phyloP scores from a whole-genome alignment of 1,140 invertebrate genomes.

The Zaprionus camerounensis region DNA sequence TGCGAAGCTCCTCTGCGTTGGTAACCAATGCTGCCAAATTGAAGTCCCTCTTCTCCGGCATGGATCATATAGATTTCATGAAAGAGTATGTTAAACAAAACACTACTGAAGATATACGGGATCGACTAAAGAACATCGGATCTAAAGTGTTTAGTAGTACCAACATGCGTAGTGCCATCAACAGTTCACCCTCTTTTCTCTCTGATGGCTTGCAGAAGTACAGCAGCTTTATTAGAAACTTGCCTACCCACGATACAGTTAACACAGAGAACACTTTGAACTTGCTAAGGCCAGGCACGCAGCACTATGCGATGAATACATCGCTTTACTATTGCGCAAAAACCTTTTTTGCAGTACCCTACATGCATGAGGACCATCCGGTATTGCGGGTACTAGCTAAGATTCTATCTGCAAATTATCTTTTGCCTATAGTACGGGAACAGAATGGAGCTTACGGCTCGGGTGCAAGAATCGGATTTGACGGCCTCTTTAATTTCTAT shows the following conservation, averaged over 20 bases:
- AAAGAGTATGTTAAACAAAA: conserved; percentile 89
- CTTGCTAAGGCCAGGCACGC: conserved; percentile 68
- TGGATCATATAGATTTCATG: conserved; percentile 91
- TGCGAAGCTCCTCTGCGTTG: conserved; percentile 89
- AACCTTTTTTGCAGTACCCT: conserved; percentile 90
- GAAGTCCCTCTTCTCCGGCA: conserved; percentile 89
- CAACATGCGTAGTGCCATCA: conserved; percentile 87
- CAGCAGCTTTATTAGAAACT: conserved; percentile 84
- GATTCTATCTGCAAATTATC: conserved; percentile 91
- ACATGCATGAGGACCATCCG: conserved; percentile 90
- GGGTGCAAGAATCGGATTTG: conserved; percentile 88
- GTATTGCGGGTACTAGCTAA: conserved; percentile 90
- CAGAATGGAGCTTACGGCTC: conserved; percentile 96
- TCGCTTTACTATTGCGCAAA: conserved; percentile 93
- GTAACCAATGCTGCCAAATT: conserved; percentile 88
- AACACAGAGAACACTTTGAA: conserved; percentile 45
- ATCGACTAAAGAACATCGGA: conserved; percentile 88
- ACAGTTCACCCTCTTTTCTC: conserved; percentile 86
- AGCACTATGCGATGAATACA: conserved; percentile 93
- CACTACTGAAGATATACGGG: conserved; percentile 87
- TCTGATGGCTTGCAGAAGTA: conserved; percentile 84
- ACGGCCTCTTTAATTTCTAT: conserved; percentile 91
- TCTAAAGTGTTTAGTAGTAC: conserved; percentile 88
- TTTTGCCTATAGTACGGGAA: conserved; percentile 93
- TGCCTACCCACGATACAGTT: conserved; percentile 70